Evolutionary conservation across 2,888 invertebrate genomes (phyloP).

Genomic region (Nineta flava): DNA sequence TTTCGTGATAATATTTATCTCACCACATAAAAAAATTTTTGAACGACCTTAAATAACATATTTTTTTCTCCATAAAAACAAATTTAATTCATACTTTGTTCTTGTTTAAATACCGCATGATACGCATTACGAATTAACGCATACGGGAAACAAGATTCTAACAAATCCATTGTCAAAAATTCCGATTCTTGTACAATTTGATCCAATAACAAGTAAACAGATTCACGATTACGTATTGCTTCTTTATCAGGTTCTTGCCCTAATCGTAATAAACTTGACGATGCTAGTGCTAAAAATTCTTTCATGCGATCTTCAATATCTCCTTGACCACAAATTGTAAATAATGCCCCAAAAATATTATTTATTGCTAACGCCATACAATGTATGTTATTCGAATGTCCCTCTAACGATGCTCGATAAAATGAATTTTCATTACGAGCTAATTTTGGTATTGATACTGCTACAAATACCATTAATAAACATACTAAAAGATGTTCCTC

Average conservation of each 20-base stretch:
- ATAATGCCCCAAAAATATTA: slow-evolving; percentile 89
- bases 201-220: slow-evolving; percentile 90
- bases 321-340: slow-evolving; percentile 88
- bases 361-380: slow-evolving; percentile 95
- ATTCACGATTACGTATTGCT: slow-evolving; percentile 84
- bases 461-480: slow-evolving; percentile 95
- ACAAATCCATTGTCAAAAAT: slow-evolving; percentile 93
- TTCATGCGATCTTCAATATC: slow-evolving; percentile 97
- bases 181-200: slow-evolving; percentile 97
- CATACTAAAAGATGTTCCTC: slow-evolving; percentile 91
- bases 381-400: slow-evolving; percentile 97
- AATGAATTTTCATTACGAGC: slow-evolving; percentile 83
- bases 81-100: slow-evolving; percentile 40
- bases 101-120: slow-evolving; percentile 87
- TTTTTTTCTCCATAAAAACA: not conserved
- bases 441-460: slow-evolving; percentile 90
- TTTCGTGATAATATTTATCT: no score
- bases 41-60: no score
- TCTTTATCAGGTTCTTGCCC: slow-evolving; percentile 95
- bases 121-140: slow-evolving; percentile 95
- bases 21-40: no score
- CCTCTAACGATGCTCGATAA: slow-evolving; percentile 73
- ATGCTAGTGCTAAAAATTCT: slow-evolving; percentile 84
- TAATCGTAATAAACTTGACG: slow-evolving; percentile 83
- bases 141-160: slow-evolving; percentile 98